Conservation (phyloP, 2,888 invertebrate genomes). For the Hypercompe scribonia region DNA sequence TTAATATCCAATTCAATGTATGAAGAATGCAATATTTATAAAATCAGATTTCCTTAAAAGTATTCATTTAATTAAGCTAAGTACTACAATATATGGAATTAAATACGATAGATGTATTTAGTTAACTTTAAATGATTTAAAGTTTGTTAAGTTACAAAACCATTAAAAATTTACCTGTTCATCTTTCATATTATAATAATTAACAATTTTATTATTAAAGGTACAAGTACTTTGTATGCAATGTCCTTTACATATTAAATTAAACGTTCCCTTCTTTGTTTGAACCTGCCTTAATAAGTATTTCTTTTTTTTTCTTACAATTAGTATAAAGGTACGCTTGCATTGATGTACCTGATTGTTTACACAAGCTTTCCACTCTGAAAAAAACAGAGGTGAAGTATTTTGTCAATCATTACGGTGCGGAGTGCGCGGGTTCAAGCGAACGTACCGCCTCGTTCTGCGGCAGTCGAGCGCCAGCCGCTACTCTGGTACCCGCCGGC, state of each 20-base stretch:
- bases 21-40: not conserved
- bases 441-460: slow-evolving; percentile 51
- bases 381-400: slow-evolving; percentile 80
- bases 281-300: not conserved
- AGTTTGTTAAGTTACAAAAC: not conserved
- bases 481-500: slow-evolving; percentile 57
- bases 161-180: not conserved
- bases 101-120: not conserved
- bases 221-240: not conserved
- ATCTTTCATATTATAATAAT: not conserved
- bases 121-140: not conserved
- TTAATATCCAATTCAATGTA: not conserved
- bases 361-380: slow-evolving; percentile 57
- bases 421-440: slow-evolving; percentile 61
- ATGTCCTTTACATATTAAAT: not conserved
- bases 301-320: not conserved
- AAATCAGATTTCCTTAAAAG: not conserved
- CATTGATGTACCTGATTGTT: slow-evolving; percentile 52
- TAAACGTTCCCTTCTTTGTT: not conserved
- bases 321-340: slow-evolving; percentile 5
- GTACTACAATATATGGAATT: not conserved
- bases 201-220: not conserved
- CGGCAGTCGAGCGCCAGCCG: slow-evolving; percentile 64
- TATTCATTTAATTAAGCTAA: not conserved
- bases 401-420: slow-evolving; percentile 81